Percentiles rank a stretch among this genome's conserved stretches.
Conservation (phyloP, 2,888 invertebrate genomes). For the Nomada goodeniana region DNA sequence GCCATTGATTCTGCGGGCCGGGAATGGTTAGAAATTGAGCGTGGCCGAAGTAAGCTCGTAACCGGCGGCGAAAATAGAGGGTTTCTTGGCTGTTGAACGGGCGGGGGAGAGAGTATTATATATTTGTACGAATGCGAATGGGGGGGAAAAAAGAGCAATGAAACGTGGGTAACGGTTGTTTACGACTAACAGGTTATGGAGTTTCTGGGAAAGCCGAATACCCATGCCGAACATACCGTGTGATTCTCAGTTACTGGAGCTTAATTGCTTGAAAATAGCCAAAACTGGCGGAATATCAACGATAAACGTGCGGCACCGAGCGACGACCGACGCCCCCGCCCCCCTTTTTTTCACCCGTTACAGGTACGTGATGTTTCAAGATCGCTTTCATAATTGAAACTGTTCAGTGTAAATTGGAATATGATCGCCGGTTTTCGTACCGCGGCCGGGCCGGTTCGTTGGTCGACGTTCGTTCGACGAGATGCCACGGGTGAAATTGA, state of each 20-base stretch:
- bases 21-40: constrained; percentile 17
- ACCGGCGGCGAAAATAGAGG: neutral
- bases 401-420: constrained; percentile 49
- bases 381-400: constrained; percentile 42
- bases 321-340: neutral
- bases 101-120: neutral
- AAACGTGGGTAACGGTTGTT: constrained; percentile 36
- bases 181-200: constrained; percentile 3
- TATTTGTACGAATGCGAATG: neutral
- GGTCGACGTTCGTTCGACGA: constrained; percentile 1
- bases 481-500: constrained; percentile 47
- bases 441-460: constrained; percentile 10
- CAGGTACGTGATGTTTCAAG: constrained; percentile 33
- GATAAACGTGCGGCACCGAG: neutral
- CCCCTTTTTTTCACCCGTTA: constrained; percentile 19
- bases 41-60: neutral
- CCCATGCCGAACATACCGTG: constrained; percentile 6
- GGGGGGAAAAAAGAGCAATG: neutral
- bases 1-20: constrained; percentile 15
- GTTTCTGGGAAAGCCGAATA: constrained; percentile 54
- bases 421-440: constrained; percentile 27
- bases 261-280: constrained; percentile 52
- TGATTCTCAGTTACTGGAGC: constrained; percentile 35
- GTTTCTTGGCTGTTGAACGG: neutral
- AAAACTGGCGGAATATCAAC: neutral